These are phyloP conservation scores for Sarcophaga variegata DNA, from an alignment of 2,888 invertebrate genomes.

Conservation along the genomic window DNA sequence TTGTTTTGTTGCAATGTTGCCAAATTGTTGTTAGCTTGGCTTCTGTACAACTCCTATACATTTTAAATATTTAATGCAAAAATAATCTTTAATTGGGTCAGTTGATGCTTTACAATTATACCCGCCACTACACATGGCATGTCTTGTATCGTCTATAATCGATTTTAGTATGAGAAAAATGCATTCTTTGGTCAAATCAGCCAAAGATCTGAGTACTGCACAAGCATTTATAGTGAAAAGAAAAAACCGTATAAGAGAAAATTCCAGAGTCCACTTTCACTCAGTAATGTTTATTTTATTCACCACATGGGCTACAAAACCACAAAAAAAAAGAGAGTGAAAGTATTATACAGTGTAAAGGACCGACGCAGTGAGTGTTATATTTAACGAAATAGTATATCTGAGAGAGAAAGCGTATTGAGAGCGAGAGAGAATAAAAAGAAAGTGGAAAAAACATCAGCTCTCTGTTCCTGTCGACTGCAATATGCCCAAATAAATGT, in stretches of 20 bases:
- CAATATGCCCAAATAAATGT: conserved; percentile 31
- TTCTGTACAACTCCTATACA: background rate
- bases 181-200: background rate
- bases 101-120: background rate
- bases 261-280: conserved; percentile 14
- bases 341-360: background rate
- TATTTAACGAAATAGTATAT: background rate
- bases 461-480: conserved; percentile 24
- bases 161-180: background rate
- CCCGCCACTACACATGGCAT: background rate
- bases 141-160: background rate
- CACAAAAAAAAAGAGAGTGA: conserved; percentile 1
- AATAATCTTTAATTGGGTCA: background rate
- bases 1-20: background rate
- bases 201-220: too few species aligned
- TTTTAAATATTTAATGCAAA: background rate
- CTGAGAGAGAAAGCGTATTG: background rate
- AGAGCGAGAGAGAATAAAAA: conserved; percentile 18
- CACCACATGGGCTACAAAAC: conserved; percentile 40
- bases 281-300: background rate
- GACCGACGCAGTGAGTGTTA: conserved; percentile 34
- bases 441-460: background rate
- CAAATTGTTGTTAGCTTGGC: background rate
- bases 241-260: conserved; percentile 4
- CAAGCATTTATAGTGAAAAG: too few species aligned